phyloP scores from a whole-genome alignment of 2,113 vertebrate genomes.

The Chionis minor region DNA sequence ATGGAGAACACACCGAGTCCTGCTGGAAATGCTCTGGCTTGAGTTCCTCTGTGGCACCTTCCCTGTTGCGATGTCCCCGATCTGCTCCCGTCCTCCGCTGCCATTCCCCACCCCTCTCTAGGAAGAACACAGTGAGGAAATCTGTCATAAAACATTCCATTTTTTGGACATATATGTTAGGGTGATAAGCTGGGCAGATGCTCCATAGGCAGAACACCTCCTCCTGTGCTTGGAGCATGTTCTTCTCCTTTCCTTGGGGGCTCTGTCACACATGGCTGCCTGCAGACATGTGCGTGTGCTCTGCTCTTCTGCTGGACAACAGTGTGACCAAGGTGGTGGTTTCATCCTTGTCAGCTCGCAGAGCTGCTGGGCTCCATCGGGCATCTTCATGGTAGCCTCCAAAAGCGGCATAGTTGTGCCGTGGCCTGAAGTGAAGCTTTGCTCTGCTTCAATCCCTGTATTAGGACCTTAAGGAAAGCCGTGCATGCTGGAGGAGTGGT shows the following conservation, averaged over 20 bases:
- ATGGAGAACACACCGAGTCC: background rate
- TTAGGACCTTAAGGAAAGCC: background rate
- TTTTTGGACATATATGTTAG: background rate
- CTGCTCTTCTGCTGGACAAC: background rate
- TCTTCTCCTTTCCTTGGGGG: background rate
- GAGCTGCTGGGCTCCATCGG: background rate
- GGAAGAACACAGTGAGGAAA: background rate
- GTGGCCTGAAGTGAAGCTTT: background rate
- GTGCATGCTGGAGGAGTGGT: accelerated
- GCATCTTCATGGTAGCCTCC: background rate
- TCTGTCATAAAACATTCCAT: background rate
- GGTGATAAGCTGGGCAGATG: background rate
- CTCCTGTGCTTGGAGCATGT: background rate
- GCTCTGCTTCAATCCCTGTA: background rate
- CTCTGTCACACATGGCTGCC: accelerated
- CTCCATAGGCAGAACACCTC: accelerated
- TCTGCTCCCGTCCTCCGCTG: accelerated
- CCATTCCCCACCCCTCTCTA: background rate
- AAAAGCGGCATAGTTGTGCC: background rate
- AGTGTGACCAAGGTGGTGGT: background rate
- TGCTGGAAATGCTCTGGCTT: background rate
- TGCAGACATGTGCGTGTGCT: accelerated
- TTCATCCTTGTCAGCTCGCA: accelerated
- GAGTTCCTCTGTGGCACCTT: background rate
- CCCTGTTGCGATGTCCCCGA: accelerated